These are phyloP conservation scores for Bactericera cockerelli DNA, from an alignment of 1,140 invertebrate species.

Conservation along the genomic window DNA sequence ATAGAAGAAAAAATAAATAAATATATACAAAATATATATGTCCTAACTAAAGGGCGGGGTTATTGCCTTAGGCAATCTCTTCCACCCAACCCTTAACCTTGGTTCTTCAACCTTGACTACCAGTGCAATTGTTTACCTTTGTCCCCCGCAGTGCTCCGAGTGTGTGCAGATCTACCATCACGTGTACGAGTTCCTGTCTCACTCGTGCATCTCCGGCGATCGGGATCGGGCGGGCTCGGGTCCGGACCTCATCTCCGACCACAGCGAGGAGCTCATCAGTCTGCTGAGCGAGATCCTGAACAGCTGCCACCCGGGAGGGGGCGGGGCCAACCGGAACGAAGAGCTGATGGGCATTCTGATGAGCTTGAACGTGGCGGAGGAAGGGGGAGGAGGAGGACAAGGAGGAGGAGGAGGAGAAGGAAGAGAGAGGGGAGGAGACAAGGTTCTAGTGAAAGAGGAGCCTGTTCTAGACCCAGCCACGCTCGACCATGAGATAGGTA, in stretches of 20 bases:
- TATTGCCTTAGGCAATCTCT: too few relatives aligned
- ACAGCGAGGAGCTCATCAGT: not conserved
- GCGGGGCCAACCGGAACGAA: not conserved
- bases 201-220: conserved; percentile 1
- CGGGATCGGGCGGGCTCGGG: not conserved
- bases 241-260: not conserved
- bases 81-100: too few relatives aligned
- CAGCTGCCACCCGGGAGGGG: not conserved
- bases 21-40: too few relatives aligned
- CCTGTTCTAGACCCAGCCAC: too few relatives aligned
- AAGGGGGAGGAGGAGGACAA: too few relatives aligned
- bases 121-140: not conserved
- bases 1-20: too few relatives aligned
- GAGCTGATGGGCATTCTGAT: not conserved
- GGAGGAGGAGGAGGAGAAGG: too few relatives aligned
- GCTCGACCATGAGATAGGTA: too few relatives aligned
- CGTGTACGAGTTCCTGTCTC: not conserved
- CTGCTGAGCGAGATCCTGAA: not conserved
- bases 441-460: too few relatives aligned
- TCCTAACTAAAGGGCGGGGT: too few relatives aligned
- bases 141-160: not conserved
- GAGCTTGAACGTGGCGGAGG: not conserved
- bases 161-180: not conserved
- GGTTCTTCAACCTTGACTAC: too few relatives aligned
- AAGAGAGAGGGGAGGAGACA: too few relatives aligned